Percentiles rank a stretch among this genome's conserved stretches.
Conservation (phyloP, 2,797 vertebrate genomes). For the Pseudomugil gertrudae region DNA sequence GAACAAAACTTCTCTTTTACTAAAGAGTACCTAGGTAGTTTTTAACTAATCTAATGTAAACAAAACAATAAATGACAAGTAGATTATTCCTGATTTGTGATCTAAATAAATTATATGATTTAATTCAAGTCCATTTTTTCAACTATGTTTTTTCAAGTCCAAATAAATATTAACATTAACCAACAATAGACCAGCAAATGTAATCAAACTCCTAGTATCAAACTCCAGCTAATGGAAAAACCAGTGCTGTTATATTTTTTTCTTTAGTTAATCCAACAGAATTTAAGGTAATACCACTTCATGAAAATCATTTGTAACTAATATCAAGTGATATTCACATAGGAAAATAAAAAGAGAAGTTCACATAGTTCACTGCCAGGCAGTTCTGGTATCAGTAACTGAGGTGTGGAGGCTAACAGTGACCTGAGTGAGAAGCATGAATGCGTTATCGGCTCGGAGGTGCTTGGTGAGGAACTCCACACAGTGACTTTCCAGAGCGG, state of each 20-base stretch:
- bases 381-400: background rate
- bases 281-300: background rate
- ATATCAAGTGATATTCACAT: background rate
- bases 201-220: constrained; percentile 23
- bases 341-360: background rate
- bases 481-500: constrained; percentile 93
- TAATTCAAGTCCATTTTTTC: no score
- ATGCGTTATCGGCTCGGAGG: constrained; percentile 94
- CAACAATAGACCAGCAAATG: constrained; percentile 49
- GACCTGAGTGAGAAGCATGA: constrained; percentile 99
- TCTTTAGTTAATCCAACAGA: background rate
- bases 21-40: no score
- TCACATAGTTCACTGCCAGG: background rate
- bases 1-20: background rate
- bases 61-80: background rate
- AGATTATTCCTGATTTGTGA: background rate
- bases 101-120: background rate
- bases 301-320: background rate
- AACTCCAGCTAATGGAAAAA: constrained; percentile 11
- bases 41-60: no score
- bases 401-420: background rate
- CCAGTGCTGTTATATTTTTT: background rate
- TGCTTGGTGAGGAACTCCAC: constrained; percentile 99
- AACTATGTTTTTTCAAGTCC: no score
- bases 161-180: constrained; percentile 37